Conservation (phyloP, 2,888 invertebrate species). For the Apantesis nais region DNA sequence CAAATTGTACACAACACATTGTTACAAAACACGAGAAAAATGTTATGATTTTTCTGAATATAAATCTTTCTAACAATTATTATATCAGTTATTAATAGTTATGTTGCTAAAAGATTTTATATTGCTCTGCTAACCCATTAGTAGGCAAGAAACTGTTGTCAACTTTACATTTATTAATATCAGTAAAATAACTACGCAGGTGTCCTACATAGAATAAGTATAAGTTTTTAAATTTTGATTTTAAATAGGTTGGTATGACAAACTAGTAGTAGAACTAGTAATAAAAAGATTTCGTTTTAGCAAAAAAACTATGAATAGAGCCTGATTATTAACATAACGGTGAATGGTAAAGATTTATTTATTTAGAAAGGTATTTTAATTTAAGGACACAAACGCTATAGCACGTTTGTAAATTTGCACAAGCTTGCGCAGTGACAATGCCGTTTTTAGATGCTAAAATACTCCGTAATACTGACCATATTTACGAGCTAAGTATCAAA, state of each 20-base stretch:
- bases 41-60: no score
- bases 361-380: conserved; percentile 41
- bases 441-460: conserved; percentile 13
- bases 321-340: conserved; percentile 11
- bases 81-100: no score
- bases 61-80: no score
- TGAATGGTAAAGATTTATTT: conserved; percentile 43
- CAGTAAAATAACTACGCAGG: no score
- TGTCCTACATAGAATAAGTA: no score
- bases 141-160: no score
- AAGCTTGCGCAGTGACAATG: conserved; percentile 13
- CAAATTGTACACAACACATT: no score
- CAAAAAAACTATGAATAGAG: conserved; percentile 29
- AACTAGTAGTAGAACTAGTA: no score
- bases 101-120: no score
- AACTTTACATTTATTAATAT: no score
- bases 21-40: no score
- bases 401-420: conserved; percentile 5
- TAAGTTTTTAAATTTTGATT: not conserved
- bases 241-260: not conserved
- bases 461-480: conserved; percentile 3
- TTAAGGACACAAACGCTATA: conserved; percentile 33
- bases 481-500: not conserved
- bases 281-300: conserved; percentile 16
- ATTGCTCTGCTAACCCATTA: no score